A percentile compares a stretch with the other conserved stretches of the same genome.
Conservation (phyloP, 2,113 vertebrate genomes). For the Loxodonta africana region DNA sequence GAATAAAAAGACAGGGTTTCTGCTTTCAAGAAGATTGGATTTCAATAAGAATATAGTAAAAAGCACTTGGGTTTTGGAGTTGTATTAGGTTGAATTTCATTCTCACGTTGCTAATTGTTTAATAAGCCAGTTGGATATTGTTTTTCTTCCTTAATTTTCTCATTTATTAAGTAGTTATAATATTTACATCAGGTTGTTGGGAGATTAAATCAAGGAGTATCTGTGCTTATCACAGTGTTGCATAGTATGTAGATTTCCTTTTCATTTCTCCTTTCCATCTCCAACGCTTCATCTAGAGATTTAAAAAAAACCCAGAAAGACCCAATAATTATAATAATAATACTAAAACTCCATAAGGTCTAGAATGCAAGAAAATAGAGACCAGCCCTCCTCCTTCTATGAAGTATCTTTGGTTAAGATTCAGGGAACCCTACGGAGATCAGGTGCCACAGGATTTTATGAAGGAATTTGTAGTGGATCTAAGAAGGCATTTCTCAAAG, state of each 20-base stretch:
- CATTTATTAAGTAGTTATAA: not conserved
- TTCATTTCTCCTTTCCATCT: slow-evolving; percentile 40
- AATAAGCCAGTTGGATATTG: not conserved
- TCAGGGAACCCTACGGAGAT: slow-evolving; percentile 36
- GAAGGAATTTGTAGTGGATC: slow-evolving; percentile 71
- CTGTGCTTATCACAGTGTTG: not conserved
- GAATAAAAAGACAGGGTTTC: not conserved
- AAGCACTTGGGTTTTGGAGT: not conserved
- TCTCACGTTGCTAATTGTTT: not conserved
- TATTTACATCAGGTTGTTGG: not conserved
- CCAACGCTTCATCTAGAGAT: not conserved
- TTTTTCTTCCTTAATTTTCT: not conserved
- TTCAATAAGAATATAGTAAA: not conserved
- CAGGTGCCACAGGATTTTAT: slow-evolving; percentile 19
- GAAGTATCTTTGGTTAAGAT: slow-evolving; percentile 65
- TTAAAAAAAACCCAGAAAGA: not conserved
- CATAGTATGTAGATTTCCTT: not conserved
- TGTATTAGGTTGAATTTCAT: not conserved
- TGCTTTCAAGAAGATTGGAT: not conserved
- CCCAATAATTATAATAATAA: not conserved
- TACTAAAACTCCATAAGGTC: not conserved
- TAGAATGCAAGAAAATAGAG: slow-evolving; percentile 16
- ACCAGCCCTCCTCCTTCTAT: not conserved
- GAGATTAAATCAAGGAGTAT: not conserved
- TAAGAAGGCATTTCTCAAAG: slow-evolving; percentile 61